Evolutionary conservation across 2,797 vertebrate species (phyloP).

Genomic region (Phoebastria nigripes): DNA sequence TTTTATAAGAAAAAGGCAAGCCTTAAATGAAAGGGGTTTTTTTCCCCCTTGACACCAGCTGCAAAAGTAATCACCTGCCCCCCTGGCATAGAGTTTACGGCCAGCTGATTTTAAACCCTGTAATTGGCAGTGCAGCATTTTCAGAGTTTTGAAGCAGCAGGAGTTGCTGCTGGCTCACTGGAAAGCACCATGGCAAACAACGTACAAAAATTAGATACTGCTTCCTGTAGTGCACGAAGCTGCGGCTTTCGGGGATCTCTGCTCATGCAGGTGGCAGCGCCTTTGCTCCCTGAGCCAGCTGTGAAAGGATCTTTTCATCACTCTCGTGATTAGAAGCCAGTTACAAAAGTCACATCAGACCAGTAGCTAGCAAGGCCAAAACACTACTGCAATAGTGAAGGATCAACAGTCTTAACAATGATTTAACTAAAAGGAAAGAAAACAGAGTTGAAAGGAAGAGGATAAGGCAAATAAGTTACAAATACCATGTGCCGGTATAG

Average conservation of each 20-base stretch:
- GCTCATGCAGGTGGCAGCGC: background rate
- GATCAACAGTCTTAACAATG: background rate
- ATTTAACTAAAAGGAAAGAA: background rate
- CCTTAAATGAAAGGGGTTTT: background rate
- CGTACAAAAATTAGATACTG: background rate
- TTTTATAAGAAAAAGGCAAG: background rate
- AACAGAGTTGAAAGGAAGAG: background rate
- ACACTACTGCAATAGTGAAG: background rate
- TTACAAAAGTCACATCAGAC: background rate
- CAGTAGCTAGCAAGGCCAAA: background rate
- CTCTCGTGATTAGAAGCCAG: background rate
- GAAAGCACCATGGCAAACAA: background rate
- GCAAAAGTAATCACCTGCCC: background rate
- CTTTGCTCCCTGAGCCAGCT: background rate
- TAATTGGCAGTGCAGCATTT: background rate
- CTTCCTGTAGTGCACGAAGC: background rate
- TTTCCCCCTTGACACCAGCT: background rate
- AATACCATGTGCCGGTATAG: background rate
- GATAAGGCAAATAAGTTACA: background rate
- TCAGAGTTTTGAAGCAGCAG: background rate
- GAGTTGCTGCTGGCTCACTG: background rate
- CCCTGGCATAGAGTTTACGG: background rate
- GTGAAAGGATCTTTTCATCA: background rate
- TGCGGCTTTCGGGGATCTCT: background rate
- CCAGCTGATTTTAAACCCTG: background rate